A percentile compares a stretch with the other conserved stretches of the same genome.
Conservation (phyloP, 2,888 invertebrate species). For the Drosophila mulleri region DNA sequence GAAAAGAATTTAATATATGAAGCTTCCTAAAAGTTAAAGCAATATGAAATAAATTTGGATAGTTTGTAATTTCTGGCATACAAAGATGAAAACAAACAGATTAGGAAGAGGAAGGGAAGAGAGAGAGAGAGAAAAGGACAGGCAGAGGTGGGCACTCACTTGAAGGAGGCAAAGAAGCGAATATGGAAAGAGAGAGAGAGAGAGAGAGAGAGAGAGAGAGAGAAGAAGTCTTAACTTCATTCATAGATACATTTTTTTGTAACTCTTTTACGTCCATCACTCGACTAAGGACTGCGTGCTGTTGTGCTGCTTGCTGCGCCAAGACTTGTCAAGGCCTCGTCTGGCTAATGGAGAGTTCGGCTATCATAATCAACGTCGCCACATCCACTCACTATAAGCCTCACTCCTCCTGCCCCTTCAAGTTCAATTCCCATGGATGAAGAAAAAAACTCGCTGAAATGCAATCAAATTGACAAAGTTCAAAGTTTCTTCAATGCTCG, state of each 20-base stretch:
- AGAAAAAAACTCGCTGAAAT: constrained; percentile 45
- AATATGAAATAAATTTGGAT: constrained; percentile 5
- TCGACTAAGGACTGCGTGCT: not conserved
- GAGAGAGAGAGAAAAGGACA: not conserved
- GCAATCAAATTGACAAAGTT: constrained; percentile 73
- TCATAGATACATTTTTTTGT: too few relatives aligned
- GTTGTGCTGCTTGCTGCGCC: not conserved
- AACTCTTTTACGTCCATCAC: too few relatives aligned
- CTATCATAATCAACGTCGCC: constrained; percentile 11
- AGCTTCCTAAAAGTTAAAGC: not conserved
- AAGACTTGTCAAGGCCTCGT: not conserved
- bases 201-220: too few relatives aligned
- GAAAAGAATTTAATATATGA: not conserved
- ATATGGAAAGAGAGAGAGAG: too few relatives aligned
- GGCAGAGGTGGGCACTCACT: too few relatives aligned
- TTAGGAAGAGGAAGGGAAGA: not conserved
- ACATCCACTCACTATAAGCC: not conserved
- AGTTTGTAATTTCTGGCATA: not conserved
- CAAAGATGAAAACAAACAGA: not conserved
- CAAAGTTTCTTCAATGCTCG: constrained; percentile 43
- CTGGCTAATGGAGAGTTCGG: not conserved
- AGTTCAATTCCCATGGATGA: not conserved
- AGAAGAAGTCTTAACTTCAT: too few relatives aligned
- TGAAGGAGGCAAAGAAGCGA: too few relatives aligned
- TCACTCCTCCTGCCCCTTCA: not conserved